Percentiles rank a stretch among this genome's conserved stretches.
These are phyloP conservation scores for Gymnodraco acuticeps DNA, from an alignment of 2,797 vertebrate genomes.

Conservation along the genomic window DNA sequence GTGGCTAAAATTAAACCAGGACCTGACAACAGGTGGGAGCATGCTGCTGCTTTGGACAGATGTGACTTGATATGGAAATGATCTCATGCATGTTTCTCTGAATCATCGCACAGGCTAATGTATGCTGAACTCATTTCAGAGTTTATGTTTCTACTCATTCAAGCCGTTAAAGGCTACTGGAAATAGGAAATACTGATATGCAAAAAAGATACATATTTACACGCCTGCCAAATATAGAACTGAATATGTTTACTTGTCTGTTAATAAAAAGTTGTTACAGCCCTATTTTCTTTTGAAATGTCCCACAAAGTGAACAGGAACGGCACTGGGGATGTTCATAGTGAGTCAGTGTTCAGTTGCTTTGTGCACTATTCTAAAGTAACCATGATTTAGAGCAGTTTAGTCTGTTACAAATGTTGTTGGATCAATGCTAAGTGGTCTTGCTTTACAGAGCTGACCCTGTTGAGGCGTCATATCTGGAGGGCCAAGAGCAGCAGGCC, in stretches of 20 bases:
- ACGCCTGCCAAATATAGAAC: background rate
- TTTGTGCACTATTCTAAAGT: background rate
- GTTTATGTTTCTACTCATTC: background rate
- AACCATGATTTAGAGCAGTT: background rate
- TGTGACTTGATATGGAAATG: constrained; percentile 45
- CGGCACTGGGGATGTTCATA: background rate
- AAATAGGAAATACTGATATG: background rate
- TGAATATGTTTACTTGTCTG: background rate
- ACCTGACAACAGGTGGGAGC: constrained; percentile 88
- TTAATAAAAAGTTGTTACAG: background rate
- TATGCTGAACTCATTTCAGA: background rate
- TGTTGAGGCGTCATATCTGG: constrained; percentile 88
- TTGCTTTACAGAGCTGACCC: constrained; percentile 81
- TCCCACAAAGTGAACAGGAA: background rate
- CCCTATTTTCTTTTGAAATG: background rate
- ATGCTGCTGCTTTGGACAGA: constrained; percentile 46
- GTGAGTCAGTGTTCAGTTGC: background rate
- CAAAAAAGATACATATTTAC: background rate
- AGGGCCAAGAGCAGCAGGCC: constrained; percentile 71
- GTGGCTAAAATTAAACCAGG: constrained; percentile 87
- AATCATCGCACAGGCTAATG: background rate
- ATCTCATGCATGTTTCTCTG: constrained; percentile 11
- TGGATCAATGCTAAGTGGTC: constrained; percentile 8
- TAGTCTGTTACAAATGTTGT: constrained; percentile 3
- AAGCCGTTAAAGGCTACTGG: background rate